Base-by-base conservation (phyloP, 2,113 vertebrate genomes). In the Dolichotis patagonum region DNA sequence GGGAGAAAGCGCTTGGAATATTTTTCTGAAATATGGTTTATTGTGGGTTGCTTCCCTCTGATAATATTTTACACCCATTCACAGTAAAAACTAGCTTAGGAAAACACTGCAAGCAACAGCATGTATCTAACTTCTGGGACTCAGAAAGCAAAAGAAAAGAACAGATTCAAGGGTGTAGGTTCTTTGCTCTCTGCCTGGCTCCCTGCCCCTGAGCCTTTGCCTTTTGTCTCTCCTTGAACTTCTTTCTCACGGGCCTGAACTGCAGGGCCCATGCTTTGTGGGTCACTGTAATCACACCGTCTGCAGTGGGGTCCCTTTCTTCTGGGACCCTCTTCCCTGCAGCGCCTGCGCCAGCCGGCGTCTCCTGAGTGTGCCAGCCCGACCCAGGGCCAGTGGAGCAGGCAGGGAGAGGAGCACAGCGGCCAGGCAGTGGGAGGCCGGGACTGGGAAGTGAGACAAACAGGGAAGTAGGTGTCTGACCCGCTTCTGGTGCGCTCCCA, bases 241-340 rank as follows among this genome's bases (percentile, higher is more conserved):
- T 97, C 22, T 95, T 97, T 97, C 80, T 81, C n/a, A n/a, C n/a
- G n/a, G n/a, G n/a, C 69, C 54, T 97, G 95, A 91, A 89, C 94
- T 97, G 75, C 94, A 90, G 86, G 32, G 87, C 98, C 95, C 96
- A 56, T 86, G 97, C 91, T 97, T 97, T 96, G 96, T 90, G 96
- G 95, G 96, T 98, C 98, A 95, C 75, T 95, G 92, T 97, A 97
- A 95, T 95, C 91, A 95, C 0, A 14, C 86, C 90, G 96, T 71
- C 95, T 96, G 97, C 93, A 91, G 97, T 96, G 94, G 96, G 95
- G 22, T 97, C 97, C 97, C 97, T 97, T 95, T 97, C 95, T 98
- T 97, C 98, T 88, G 67, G 97, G 96, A 96, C 97, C 94, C 0
- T 11, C 90, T 98, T 98, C 97, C 97, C 91, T 80, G 49, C 49